These are phyloP conservation scores for Triops longicaudatus DNA, from an alignment of 1,140 invertebrate species.

Conservation along the genomic window DNA sequence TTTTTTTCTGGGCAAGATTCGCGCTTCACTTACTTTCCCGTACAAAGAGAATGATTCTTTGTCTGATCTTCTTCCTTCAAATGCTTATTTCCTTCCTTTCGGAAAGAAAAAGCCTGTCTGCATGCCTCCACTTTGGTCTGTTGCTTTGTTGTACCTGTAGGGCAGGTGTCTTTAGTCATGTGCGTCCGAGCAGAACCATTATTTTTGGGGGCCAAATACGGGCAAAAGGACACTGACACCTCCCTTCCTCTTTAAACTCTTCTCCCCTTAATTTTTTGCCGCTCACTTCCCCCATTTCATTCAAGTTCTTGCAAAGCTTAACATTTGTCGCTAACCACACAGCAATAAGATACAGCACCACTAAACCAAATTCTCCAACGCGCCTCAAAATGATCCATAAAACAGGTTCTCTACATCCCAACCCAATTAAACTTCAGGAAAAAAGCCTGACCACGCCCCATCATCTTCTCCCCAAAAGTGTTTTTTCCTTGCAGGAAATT, in stretches of 20 bases:
- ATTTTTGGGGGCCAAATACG: constrained; percentile 14
- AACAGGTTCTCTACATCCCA: neutral
- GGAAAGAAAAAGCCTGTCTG: neutral
- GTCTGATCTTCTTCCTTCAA: neutral
- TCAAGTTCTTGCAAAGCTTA: neutral
- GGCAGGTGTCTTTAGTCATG: constrained; percentile 14
- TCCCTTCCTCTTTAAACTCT: neutral
- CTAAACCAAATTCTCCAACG: neutral
- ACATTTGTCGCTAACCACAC: neutral
- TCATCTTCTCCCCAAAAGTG: neutral
- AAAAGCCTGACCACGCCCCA: neutral
- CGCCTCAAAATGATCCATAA: too few relatives aligned
- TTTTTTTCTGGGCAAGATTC: too few relatives aligned
- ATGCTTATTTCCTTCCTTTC: neutral
- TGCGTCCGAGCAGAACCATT: constrained; percentile 9
- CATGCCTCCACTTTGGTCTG: neutral
- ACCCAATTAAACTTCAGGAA: neutral
- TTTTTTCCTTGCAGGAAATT: neutral
- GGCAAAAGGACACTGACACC: constrained; percentile 2
- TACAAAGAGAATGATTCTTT: too few relatives aligned
- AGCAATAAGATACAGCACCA: neutral
- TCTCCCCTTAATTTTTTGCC: neutral
- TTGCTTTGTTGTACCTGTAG: neutral
- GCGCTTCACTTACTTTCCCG: too few relatives aligned
- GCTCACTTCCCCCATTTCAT: neutral